A percentile compares a stretch with the other conserved stretches of the same genome.
phyloP scores from a whole-genome alignment of 2,113 vertebrate species.

The Ailurus styani region DNA sequence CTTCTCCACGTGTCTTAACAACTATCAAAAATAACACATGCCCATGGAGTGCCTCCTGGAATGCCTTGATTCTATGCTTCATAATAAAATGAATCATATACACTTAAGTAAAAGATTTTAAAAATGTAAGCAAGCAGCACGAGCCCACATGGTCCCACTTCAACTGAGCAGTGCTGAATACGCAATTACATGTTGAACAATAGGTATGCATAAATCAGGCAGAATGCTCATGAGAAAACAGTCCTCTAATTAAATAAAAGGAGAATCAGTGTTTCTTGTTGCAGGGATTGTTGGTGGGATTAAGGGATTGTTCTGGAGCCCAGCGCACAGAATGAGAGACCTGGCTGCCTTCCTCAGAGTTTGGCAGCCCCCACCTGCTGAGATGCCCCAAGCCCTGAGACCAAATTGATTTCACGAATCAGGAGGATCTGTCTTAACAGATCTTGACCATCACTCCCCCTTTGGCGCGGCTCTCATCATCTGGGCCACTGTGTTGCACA shows the following conservation, averaged over 20 bases:
- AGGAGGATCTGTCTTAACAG: background rate
- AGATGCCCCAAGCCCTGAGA: background rate
- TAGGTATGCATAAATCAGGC: slow-evolving; percentile 78
- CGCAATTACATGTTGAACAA: slow-evolving; percentile 79
- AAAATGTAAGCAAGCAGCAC: slow-evolving; percentile 41
- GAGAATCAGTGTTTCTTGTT: slow-evolving; percentile 74
- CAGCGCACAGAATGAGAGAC: slow-evolving; percentile 32
- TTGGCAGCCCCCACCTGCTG: background rate
- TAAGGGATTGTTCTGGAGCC: slow-evolving; percentile 48
- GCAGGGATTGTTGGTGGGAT: slow-evolving; percentile 75
- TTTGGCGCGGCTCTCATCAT: background rate
- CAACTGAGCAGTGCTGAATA: slow-evolving; percentile 76
- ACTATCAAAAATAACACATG: background rate
- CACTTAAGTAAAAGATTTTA: slow-evolving; percentile 1
- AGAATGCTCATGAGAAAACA: slow-evolving; percentile 74
- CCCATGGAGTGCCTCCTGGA: background rate
- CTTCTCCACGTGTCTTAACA: background rate
- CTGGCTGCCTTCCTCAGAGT: background rate
- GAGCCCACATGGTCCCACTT: slow-evolving; percentile 52
- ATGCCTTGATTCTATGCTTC: background rate
- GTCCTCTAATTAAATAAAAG: slow-evolving; percentile 79
- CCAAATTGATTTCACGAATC: background rate
- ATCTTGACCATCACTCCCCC: background rate
- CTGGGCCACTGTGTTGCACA: rapidly evolving
- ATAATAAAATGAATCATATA: slow-evolving; percentile 37